Evolutionary conservation across 2,113 vertebrate genomes (phyloP), one percentile per base, ranked within the genome.

Genomic region (Anguilla rostrata): DNA sequence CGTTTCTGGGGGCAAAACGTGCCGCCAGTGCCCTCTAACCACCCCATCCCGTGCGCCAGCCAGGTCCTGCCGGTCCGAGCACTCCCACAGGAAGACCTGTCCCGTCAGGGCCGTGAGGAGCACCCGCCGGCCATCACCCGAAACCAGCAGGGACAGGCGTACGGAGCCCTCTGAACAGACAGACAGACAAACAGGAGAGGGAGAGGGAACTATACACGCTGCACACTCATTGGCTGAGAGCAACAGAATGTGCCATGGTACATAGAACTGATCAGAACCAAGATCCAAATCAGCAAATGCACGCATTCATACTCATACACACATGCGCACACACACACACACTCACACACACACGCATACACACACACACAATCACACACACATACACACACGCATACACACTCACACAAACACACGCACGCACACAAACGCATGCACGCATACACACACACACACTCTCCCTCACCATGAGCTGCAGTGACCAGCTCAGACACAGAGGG

Each of bases 41-140:
- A 87, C 86, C 43, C 90, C 90, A 46, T 92, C 95, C 89, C 96
- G 93, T 1, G 87, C 80, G 57, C 86, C 90, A 0, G 83, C 53
- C 43, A 93, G 89, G 81, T 89, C 95, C 87, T 90, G 92, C 78
- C 57, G 43, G 84, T 96, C 95, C 40, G 86, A 82, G 88, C 94
- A 96, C 88, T 99, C 97, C 98, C 98, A 99, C 81, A 99, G 93
- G 87, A 97, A 96, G 14, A 96, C 90, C 86, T 93, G 94, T 20
- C 95, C 97, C 22, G 94, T 95, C 83, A 94, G 82, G 89, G 91
- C 90, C 29, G 91, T 87, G 84, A 99, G 88, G 0, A 99, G 91
- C 16, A 95, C 92, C 85, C 93, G 95, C 90, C 91, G 94, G 22
- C 96, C 98, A 90, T 98, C 94, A 86, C 91, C 97, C 40, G 97